Base-by-base conservation (phyloP, 2,797 vertebrate species). In the Ptychadena robeensis region DNA sequence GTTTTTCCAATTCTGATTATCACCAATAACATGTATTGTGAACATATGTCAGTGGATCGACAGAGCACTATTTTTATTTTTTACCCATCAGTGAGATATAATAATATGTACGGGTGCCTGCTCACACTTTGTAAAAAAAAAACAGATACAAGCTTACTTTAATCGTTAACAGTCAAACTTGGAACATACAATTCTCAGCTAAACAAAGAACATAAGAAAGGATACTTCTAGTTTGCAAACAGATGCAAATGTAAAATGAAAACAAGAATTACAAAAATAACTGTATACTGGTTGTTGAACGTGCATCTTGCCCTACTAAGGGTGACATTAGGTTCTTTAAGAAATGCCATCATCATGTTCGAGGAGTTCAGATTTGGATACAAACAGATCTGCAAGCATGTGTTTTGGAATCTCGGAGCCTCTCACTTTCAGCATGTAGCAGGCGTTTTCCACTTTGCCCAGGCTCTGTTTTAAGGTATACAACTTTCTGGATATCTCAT, bases 381-480 rank as follows among this genome's bases (percentile, higher is more conserved):
- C 94, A 90, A 99, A 98, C 79, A 99, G 95, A 75, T 98, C 97
- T 1, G 97, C 98, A 87, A 99, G 78, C 97, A 99, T 98, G 89
- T 99, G 97, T 86, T 96, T 97, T 57, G 98, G 98, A 87, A 99
- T 98, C 90, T 99, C 98, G 0, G 97, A 99, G 37, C 98, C 97
- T 4, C 97, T 94, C 53, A 99, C 98, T 25, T 92, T 95, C 34
- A 99, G 91, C 0, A 96, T 91, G 80, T 98, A 99, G 88, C 98
- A 99, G 72, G 97, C 98, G 38, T 98, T 98, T 91, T 99, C 98
- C 77, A 98, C 97, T 87, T 99, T 99, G n/a, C 94, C 94, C 86
- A 99, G 92, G 79, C 97, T 99, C 93, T 99, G 98, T 15, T 96
- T 95, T 88, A 99, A 94, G 0, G 95, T 95, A 78, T 98, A 96